Percentiles rank a stretch among this genome's conserved stretches.
Conservation (phyloP, 2,888 invertebrate species). For the Polyploca ridens region DNA sequence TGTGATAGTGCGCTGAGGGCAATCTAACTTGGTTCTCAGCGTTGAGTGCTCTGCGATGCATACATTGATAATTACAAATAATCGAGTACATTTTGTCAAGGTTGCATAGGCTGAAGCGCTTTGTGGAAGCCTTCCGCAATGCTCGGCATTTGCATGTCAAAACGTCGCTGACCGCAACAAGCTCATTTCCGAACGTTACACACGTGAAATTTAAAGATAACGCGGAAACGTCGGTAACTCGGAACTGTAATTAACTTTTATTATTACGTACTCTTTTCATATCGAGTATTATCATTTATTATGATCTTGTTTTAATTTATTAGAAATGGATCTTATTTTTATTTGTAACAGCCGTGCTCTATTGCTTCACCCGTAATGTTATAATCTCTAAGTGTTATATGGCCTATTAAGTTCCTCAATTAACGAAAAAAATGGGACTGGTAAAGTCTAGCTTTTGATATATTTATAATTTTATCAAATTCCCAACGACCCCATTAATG, state of each 20-base stretch:
- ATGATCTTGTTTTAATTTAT: background rate
- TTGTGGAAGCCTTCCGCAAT: constrained; percentile 27
- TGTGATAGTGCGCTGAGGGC: background rate
- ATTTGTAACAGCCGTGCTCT: no score
- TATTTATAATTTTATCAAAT: no score
- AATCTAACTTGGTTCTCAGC: background rate
- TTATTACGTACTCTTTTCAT: background rate
- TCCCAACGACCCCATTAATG: no score
- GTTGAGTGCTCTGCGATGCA: background rate
- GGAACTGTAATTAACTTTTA: constrained; percentile 9
- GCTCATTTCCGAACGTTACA: constrained; percentile 62
- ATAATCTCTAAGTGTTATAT: no score
- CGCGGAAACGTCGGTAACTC: constrained; percentile 2
- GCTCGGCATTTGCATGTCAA: constrained; percentile 69
- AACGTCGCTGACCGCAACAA: constrained; percentile 66
- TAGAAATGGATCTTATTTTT: no score
- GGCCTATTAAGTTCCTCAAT: no score
- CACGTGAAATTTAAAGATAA: constrained; percentile 49
- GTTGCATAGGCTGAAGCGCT: constrained; percentile 16
- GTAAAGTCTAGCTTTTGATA: no score
- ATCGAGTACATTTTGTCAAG: constrained; percentile 10
- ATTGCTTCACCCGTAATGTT: no score
- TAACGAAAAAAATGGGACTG: no score
- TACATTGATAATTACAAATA: background rate
- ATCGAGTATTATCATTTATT: background rate